phyloP scores from a whole-genome alignment of 2,797 vertebrate genomes.

The Pyrocephalus nanus region DNA sequence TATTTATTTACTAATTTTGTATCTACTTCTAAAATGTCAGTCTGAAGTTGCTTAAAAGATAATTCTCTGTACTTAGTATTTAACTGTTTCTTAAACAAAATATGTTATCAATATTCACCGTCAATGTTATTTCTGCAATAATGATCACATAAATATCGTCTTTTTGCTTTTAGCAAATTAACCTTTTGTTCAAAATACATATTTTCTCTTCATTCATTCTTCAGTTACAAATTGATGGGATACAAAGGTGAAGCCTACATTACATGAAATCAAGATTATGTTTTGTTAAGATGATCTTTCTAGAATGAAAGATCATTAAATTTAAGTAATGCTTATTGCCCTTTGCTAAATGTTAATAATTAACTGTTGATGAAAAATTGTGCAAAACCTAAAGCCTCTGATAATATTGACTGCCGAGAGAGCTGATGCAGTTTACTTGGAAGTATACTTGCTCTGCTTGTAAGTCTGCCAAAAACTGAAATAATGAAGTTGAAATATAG shows the following conservation, averaged over 20 bases:
- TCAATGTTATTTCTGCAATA: neutral
- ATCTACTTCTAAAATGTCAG: neutral
- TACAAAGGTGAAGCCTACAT: neutral
- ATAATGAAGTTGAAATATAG: constrained; percentile 52
- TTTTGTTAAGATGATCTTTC: neutral
- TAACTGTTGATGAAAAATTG: neutral
- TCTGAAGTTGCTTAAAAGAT: neutral
- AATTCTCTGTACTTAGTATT: neutral
- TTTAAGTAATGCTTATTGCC: neutral
- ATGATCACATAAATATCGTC: neutral
- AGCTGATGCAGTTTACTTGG: constrained; percentile 36
- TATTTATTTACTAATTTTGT: constrained; percentile 9
- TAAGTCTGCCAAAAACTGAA: constrained; percentile 35
- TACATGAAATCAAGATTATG: neutral
- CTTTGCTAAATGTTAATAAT: constrained; percentile 16
- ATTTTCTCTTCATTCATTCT: neutral
- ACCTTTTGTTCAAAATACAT: neutral
- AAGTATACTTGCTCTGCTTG: neutral
- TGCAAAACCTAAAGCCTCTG: neutral
- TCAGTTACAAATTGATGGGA: neutral
- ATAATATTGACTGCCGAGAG: constrained; percentile 49
- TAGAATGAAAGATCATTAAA: neutral
- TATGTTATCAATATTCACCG: neutral
- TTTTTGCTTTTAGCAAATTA: neutral
- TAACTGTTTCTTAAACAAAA: neutral